Evolutionary conservation across 2,113 vertebrate species (phyloP).

Genomic region (Columba janthina): DNA sequence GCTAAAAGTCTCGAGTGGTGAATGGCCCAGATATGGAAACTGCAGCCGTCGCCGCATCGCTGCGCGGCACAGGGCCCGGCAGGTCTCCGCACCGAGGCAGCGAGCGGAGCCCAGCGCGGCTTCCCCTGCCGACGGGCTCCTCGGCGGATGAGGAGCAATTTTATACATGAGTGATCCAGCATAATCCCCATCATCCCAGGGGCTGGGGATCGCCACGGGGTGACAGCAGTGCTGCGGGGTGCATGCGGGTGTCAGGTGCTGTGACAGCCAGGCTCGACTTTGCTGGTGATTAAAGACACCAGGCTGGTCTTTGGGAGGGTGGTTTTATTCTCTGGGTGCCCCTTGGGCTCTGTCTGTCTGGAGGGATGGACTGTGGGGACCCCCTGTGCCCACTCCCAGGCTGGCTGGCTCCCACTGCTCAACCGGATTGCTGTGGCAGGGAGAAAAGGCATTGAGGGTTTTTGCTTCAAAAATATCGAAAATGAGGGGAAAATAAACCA

Average conservation of each 20-base stretch:
- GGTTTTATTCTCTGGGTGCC: neutral
- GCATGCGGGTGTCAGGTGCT: accelerated
- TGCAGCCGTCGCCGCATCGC: neutral
- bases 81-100: neutral
- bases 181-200: accelerated
- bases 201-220: accelerated
- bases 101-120: neutral
- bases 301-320: neutral
- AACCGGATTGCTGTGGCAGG: accelerated
- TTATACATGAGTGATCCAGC: neutral
- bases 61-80: neutral
- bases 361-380: neutral
- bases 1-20: constrained; percentile 48
- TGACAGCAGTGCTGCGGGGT: neutral
- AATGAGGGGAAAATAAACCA: neutral
- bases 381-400: too few relatives aligned
- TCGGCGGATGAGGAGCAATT: neutral
- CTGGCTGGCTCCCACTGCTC: too few relatives aligned
- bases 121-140: neutral
- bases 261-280: accelerated
- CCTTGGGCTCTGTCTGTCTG: accelerated
- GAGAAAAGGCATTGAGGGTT: neutral
- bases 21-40: constrained; percentile 61
- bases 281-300: neutral
- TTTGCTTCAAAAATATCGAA: neutral